These are phyloP conservation scores for Prunella strophiata DNA, from an alignment of 2,797 vertebrate genomes.

Conservation along the genomic window DNA sequence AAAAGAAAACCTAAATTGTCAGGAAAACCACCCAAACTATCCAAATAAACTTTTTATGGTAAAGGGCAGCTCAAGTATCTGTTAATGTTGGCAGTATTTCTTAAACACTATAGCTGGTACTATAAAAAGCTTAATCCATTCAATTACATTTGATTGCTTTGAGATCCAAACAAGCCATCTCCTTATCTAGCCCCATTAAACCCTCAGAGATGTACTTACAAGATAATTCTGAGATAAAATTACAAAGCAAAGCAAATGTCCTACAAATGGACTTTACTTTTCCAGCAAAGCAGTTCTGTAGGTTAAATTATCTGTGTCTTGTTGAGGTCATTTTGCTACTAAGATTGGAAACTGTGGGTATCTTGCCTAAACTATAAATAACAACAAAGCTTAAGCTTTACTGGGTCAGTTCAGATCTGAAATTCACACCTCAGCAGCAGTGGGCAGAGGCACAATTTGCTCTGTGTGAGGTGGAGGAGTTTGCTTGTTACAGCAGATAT, in stretches of 20 bases:
- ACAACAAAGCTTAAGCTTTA: neutral
- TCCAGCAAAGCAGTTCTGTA: neutral
- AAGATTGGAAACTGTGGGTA: neutral
- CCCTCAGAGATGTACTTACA: neutral
- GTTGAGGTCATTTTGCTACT: neutral
- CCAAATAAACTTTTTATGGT: neutral
- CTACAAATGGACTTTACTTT: neutral
- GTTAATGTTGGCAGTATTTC: neutral
- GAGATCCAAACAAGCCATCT: neutral
- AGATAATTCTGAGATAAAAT: slow-evolving; percentile 21
- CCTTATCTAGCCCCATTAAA: slow-evolving; percentile 1
- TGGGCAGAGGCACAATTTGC: neutral
- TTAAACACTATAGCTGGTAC: neutral
- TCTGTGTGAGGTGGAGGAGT: neutral
- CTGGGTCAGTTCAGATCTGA: neutral
- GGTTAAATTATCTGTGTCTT: neutral
- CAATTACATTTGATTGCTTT: slow-evolving; percentile 6
- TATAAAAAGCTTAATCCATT: neutral
- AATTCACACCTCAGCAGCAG: neutral
- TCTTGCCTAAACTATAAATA: neutral
- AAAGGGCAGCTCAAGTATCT: neutral
- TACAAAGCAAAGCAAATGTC: neutral
- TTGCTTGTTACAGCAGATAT: neutral
- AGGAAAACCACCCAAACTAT: neutral
- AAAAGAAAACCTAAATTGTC: neutral